Base-by-base conservation (phyloP, 53 echinoderm and acorn worm genomes). In the Henricia sp. region DNA sequence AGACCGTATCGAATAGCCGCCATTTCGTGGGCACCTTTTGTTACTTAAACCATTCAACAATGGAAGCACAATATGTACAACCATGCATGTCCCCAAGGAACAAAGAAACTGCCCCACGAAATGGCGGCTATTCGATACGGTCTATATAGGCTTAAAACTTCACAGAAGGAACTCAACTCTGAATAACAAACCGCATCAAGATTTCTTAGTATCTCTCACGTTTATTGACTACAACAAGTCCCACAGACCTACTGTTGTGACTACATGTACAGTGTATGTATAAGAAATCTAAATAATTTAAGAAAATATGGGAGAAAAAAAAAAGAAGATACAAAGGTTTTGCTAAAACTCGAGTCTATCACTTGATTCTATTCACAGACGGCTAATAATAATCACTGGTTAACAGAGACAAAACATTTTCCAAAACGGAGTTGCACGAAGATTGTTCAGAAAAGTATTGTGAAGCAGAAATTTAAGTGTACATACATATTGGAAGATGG, bases 281-380 rank as follows among this genome's bases (percentile, higher is more conserved):
- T 44, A 64, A 78, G 63, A 78, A 78, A 78, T 62, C 78, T 78
- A 78, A 78, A 78, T 78, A 78, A 78, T 63, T 78, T 78, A 78
- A 64, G 37, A 28, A 16, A 60, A 19, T 19, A 78, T 39, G 16
- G 40, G 76, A 57, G 76, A 76, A 34, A 57, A 59, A 71, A 70
- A 52, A 52, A 35, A 72, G 35, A 72, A 33, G 23, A 17, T 72
- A 54, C 35, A 20, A 72, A 72, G 52, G 48, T 72, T 51, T 17
- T 72, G 33, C 62, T 72, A 51, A 72, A 72, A 29, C 21, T n/a
- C 28, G 19, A 72, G 53, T 53, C 50, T 34, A 72, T 33, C 52
- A 72, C 53, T 30, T 51, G 35, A 35, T 26, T 3, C 23, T 67
- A 33, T 53, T 23, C 29, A 60, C 30, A 28, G 32, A 60, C 29